Evolutionary conservation across 2,888 invertebrate species (phyloP), one percentile per base, ranked within the genome.

Genomic region (Dolomedes plantarius): DNA sequence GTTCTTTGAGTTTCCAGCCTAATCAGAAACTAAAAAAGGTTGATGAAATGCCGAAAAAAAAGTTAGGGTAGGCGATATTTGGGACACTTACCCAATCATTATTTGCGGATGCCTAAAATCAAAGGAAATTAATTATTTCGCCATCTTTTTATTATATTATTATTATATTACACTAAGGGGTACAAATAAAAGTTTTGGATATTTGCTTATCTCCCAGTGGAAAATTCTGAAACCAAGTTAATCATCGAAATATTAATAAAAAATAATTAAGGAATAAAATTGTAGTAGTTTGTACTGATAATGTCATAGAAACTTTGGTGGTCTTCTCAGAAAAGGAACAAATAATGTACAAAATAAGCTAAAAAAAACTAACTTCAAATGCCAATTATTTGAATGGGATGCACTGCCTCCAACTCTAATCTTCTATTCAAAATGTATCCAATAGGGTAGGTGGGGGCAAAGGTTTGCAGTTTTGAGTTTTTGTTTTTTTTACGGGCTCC

Each of bases 171-270:
- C n/a, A 65, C 65, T 19, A n/a, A 65, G 29, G 19, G 7, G 5
- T 65, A 65, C 29, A 65, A 65, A 19, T 65, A 65, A 65, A 2
- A 65, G 19, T 28, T 28, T 65, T 23, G 27, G 28, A 28, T 27
- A 65, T 16, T 64, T n/a, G n/a, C n/a, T 9, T 23, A 23, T n/a
- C n/a, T n/a, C 27, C n/a, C n/a, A n/a, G n/a, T n/a, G n/a, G n/a
- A n/a, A n/a, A n/a, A n/a, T 36, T 69, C 27, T 32, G 16, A 36
- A 36, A 69, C 31, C 19, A 39, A 29, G 29, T 32, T 69, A 69
- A 69, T 69, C 69, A 69, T 36, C 32, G n/a, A 39, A 31, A 69
- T 69, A 2, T 36, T 69, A 69, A 69, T 11, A 27, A 32, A 39
- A 69, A 69, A 32, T 32, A 69, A 32, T 69, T 69, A 11, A 69